Base-by-base conservation (phyloP, 2,113 vertebrate species). In the Danionella cerebrum region DNA sequence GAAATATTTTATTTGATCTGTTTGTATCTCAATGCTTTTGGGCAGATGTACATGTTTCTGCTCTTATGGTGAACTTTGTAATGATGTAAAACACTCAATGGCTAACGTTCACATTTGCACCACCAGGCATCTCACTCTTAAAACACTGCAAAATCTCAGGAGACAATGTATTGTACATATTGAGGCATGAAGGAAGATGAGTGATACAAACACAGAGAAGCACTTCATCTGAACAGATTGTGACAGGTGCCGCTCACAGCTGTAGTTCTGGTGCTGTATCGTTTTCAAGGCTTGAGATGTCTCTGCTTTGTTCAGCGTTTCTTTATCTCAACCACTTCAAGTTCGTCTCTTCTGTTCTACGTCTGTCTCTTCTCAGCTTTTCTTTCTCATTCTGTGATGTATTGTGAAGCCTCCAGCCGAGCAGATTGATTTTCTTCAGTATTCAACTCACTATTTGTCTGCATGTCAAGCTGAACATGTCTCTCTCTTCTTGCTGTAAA, bases 391-490 rank as follows among this genome's bases (percentile, higher is more conserved):
- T 31, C 39, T 21, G 39, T 60, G 39, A 60, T 50, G 19, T 48
- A 48, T 64, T 35, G 44, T 64, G 42, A 47, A 48, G 29, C 44
- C 48, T 64, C 60, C 42, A 35, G 60, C 60, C 19, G 60, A 48
- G 60, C 42, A 50, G 60, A 48, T 64, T 64, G 60, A 64, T 64
- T 64, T 64, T 44, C 60, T 36, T 64, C 60, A 36, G 60, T 8
- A 29, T 35, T 64, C 31, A 48, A 18, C 60, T 64, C 35, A 48
- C 44, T 64, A 64, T 64, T 64, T 64, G 60, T 44, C 19, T 64
- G 60, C 48, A 42, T 48, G 44, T 36, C 16, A 21, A 64, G 60
- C 60, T 35, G 42, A 64, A 64, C 60, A 31, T 64, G 60, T 64
- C 29, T 64, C n/a, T n/a, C 29, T 36, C 60, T 7, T 64, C 60